Evolutionary conservation across 2,888 invertebrate genomes (phyloP).

Genomic region (Branchinecta sandiegonensis): DNA sequence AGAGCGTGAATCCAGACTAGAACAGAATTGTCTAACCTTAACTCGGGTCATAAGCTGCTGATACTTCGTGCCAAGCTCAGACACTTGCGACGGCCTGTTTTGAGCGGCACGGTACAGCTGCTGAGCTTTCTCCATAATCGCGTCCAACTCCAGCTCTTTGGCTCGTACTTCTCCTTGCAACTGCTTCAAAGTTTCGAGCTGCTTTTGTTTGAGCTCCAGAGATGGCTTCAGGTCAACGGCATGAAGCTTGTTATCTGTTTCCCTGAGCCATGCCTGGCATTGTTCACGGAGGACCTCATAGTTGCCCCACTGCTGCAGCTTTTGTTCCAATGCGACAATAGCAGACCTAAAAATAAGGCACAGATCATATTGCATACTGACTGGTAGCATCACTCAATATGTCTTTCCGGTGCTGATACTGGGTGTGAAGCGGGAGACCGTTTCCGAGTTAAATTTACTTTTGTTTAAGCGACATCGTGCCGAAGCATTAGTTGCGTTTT

Average conservation of each 20-base stretch:
- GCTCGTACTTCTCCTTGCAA: slow-evolving; percentile 77
- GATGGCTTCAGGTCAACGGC: slow-evolving; percentile 71
- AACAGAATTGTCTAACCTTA: slow-evolving; percentile 39
- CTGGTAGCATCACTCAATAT: no score
- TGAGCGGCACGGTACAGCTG: slow-evolving; percentile 57
- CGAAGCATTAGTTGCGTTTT: no score
- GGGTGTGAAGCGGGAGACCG: no score
- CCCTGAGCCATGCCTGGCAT: slow-evolving; percentile 70
- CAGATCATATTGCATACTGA: no score
- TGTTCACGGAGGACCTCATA: slow-evolving; percentile 74
- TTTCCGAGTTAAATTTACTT: no score
- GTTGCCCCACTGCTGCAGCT: slow-evolving; percentile 78
- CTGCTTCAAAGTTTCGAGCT: slow-evolving; percentile 56
- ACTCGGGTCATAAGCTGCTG: slow-evolving; percentile 77
- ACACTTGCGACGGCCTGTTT: slow-evolving; percentile 62
- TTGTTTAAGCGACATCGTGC: no score
- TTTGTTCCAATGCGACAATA: slow-evolving; percentile 61
- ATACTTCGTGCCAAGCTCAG: slow-evolving; percentile 80
- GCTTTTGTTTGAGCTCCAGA: slow-evolving; percentile 64
- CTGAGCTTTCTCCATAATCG: slow-evolving; percentile 79
- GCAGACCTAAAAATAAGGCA: slow-evolving; percentile 40
- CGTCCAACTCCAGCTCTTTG: slow-evolving; percentile 81
- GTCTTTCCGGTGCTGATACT: no score
- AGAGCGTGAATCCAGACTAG: no score
- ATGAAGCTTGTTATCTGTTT: slow-evolving; percentile 71